Evolutionary conservation across 1,140 invertebrate genomes (phyloP).

Genomic region (fruit fly (Drosophila melanogaster)): DNA sequence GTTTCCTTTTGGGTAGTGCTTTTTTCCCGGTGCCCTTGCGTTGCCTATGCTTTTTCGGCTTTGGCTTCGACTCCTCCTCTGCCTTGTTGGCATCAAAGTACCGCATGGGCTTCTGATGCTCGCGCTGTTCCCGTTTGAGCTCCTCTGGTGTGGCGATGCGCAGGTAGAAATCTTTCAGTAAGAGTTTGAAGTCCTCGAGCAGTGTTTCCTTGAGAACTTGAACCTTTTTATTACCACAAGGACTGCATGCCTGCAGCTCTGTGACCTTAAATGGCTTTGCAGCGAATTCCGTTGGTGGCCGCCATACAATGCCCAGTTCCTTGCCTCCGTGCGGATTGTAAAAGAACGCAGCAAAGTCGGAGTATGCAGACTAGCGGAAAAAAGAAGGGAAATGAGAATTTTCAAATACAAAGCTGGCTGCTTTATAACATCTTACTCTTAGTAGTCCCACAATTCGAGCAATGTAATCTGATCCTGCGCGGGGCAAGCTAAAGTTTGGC

Average conservation of each 20-base stretch:
- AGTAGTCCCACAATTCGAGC: constrained; percentile 90
- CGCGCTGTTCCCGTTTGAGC: constrained; percentile 45
- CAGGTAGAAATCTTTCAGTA: constrained; percentile 84
- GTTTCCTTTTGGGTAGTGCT: constrained; percentile 9
- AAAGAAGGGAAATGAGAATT: neutral
- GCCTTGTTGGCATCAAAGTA: constrained; percentile 46
- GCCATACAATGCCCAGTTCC: constrained; percentile 93
- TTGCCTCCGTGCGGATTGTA: constrained; percentile 93
- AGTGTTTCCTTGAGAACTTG: constrained; percentile 86
- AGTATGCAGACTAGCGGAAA: constrained; percentile 89
- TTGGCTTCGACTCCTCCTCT: neutral
- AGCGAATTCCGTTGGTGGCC: constrained; percentile 87
- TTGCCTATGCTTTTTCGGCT: constrained; percentile 32
- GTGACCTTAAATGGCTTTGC: constrained; percentile 90
- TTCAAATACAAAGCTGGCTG: neutral
- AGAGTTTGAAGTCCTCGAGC: constrained; percentile 89
- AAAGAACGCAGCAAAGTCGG: constrained; percentile 94
- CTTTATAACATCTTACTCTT: constrained; percentile 85
- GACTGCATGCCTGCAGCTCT: constrained; percentile 83
- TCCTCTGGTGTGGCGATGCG: constrained; percentile 57
- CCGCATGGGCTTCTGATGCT: constrained; percentile 42
- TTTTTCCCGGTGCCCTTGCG: neutral
- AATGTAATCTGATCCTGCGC: constrained; percentile 92
- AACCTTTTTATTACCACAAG: constrained; percentile 47
- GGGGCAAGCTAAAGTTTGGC: constrained; percentile 87